Base-by-base conservation (phyloP, 1,140 invertebrate genomes). In the Ostrea edulis region DNA sequence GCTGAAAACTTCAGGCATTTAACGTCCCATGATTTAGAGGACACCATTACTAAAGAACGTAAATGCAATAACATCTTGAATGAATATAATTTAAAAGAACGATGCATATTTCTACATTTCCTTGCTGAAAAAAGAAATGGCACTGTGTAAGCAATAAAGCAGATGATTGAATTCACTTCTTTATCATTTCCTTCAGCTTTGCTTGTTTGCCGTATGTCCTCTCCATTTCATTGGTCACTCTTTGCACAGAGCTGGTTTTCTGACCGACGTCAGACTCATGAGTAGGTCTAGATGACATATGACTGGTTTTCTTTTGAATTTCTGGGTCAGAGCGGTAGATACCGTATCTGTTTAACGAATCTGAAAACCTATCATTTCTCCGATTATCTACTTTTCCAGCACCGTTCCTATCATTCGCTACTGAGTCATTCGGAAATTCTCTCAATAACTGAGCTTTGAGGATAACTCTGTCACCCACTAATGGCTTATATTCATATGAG, bases 371-470 rank as follows among this genome's bases (percentile, higher is more conserved):
- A 9, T 25, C 25, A 25, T 29, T 77, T 35, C 29, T 77, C 12
- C 68, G 68, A 77, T 77, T 77, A 14, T 77, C 68, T 77, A 77
- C 68, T 77, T 77, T 77, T 35, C 25, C 25, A 17, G 11, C 25
- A 14, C 22, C 14, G 3, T 44, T 12, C 9, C 11, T 35, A 25
- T 77, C 68, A 29, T 35, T 77, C 25, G 11, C 25, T 35, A 25
- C 68, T 14, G 68, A 5, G 68, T 77, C 14, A 25, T 35, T 77
- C 14, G 68, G 68, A 77, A 77, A 8, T 35, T 77, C 68, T 77
- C 68, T 77, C 68, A 77, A 17, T 35, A 77, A 17, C 68, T 77
- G 68, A 77, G 68, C 68, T 77, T 77, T 77, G 22, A 77, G 29
- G 29, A 77, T 77, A 35, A 77, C 25, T 77, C 68, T 29, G 8